These are phyloP conservation scores for Smithornis capensis DNA, from an alignment of 2,113 vertebrate species.

Conservation along the genomic window DNA sequence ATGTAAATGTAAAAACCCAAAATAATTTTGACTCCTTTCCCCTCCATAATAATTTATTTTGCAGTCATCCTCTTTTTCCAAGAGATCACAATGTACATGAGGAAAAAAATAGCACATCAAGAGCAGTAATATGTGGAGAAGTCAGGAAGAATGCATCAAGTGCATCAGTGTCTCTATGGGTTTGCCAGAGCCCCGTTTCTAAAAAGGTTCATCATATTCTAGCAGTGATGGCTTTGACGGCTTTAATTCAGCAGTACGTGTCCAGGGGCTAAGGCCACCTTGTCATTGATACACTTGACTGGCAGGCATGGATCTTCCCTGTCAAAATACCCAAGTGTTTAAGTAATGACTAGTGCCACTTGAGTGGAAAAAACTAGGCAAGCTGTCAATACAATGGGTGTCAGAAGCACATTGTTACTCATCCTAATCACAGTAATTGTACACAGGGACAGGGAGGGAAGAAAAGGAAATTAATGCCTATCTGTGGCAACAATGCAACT, in stretches of 20 bases:
- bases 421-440: constrained; percentile 85
- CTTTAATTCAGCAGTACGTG: constrained; percentile 83
- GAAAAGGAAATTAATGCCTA: constrained; percentile 81
- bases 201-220: constrained; percentile 77
- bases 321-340: constrained; percentile 78
- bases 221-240: constrained; percentile 76
- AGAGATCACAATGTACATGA: not conserved
- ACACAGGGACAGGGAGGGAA: constrained; percentile 58
- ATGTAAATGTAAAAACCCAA: not conserved
- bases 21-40: not conserved
- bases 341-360: constrained; percentile 84
- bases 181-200: constrained; percentile 54
- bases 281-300: constrained; percentile 88
- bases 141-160: not conserved
- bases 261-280: constrained; percentile 74
- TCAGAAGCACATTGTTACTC: constrained; percentile 74
- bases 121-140: not conserved
- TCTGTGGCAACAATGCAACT: constrained; percentile 77
- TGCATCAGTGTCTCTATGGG: not conserved
- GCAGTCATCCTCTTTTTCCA: not conserved
- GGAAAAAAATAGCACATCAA: rapidly evolving
- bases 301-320: constrained; percentile 80
- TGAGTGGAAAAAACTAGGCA: constrained; percentile 78
- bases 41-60: not conserved
- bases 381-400: constrained; percentile 76